A percentile compares a stretch with the other conserved stretches of the same genome.
Evolutionary conservation across 2,797 vertebrate genomes (phyloP).

Genomic region (Anas acuta): DNA sequence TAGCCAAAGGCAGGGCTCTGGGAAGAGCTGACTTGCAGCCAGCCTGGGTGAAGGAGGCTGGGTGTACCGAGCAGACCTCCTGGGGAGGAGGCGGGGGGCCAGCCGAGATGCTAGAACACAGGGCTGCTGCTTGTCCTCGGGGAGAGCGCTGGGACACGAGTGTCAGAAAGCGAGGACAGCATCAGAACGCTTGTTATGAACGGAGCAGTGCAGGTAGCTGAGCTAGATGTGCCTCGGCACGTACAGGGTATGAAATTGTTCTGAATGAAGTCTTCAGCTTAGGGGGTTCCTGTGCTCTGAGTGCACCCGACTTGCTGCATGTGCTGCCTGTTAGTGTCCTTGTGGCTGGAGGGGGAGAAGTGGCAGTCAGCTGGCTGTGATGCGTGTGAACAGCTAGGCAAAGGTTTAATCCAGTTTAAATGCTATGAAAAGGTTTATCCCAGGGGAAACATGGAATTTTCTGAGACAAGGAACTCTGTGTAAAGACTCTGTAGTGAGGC

Average conservation of each 20-base stretch:
- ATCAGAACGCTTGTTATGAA: neutral
- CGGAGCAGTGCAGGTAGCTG: neutral
- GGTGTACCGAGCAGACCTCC: neutral
- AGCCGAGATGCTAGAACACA: neutral
- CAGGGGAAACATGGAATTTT: neutral
- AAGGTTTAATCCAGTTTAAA: neutral
- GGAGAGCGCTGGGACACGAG: neutral
- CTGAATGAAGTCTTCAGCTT: neutral
- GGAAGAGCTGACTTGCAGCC: neutral
- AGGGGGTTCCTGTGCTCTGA: neutral
- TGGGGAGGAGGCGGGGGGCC: neutral
- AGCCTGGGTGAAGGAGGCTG: neutral
- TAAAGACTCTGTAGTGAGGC: neutral
- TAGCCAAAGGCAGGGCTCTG: neutral
- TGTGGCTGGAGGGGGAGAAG: neutral
- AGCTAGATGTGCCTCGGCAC: neutral
- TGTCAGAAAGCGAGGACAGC: neutral
- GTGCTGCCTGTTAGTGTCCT: neutral
- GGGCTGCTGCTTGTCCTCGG: rapidly evolving
- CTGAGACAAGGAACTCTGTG: neutral
- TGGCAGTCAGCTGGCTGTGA: neutral
- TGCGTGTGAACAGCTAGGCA: neutral
- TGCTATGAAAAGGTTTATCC: neutral
- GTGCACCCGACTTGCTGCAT: rapidly evolving
- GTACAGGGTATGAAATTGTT: neutral